Conservation (phyloP, 2,113 vertebrate genomes). For the Pelobates fuscus region DNA sequence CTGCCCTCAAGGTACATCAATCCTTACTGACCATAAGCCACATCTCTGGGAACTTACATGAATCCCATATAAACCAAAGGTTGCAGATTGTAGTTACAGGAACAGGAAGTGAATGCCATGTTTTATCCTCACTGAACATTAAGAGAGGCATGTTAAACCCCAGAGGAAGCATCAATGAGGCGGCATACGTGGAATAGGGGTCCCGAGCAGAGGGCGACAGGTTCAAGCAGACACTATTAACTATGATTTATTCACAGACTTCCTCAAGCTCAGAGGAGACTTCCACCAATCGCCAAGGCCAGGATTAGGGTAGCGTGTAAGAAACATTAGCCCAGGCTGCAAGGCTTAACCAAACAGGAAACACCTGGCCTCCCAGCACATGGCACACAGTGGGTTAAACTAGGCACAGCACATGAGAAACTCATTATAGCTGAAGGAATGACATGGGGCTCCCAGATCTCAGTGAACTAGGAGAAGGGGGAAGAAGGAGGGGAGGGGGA, state of each 20-base stretch:
- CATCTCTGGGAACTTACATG: neutral
- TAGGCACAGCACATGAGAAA: conserved; percentile 11
- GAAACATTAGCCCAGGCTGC: neutral
- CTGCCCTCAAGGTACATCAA: neutral
- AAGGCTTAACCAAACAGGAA: conserved; percentile 6
- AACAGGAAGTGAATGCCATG: neutral
- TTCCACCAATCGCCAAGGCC: neutral
- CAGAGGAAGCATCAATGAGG: neutral
- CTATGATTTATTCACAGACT: neutral
- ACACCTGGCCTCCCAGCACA: neutral
- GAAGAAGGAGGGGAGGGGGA: no score
- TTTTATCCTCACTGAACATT: neutral
- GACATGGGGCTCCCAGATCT: neutral
- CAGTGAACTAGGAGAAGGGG: no score
- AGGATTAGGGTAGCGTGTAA: neutral
- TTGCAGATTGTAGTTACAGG: neutral
- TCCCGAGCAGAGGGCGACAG: neutral
- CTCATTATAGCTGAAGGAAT: neutral
- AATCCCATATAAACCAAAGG: neutral
- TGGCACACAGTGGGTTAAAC: neutral
- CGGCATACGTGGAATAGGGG: neutral
- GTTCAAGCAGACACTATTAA: neutral
- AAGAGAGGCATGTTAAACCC: neutral
- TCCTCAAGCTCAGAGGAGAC: neutral
- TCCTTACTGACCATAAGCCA: neutral